Conservation (phyloP, 2,113 vertebrate species). For the Oncorhynchus masou region DNA sequence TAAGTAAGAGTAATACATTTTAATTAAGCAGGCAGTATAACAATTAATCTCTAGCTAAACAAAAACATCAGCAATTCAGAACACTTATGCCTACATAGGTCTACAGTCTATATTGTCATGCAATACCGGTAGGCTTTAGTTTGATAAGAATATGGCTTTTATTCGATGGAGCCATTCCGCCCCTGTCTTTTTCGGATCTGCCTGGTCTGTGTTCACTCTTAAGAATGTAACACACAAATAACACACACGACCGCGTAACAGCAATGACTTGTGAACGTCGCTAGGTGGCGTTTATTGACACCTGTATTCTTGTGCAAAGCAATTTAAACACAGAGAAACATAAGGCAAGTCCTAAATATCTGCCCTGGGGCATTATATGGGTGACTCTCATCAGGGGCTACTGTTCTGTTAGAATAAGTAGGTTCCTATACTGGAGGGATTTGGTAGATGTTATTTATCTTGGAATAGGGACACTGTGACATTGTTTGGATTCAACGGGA, state of each 20-base stretch:
- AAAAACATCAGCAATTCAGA: neutral
- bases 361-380: neutral
- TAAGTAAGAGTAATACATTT: neutral
- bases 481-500: constrained; percentile 39
- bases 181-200: neutral
- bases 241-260: neutral
- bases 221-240: neutral
- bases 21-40: neutral
- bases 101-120: neutral
- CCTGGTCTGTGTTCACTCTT: neutral
- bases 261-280: constrained; percentile 14
- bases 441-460: constrained; percentile 33
- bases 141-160: neutral
- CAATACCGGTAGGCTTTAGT: neutral
- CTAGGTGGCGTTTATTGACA: constrained; percentile 64
- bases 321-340: constrained; percentile 14
- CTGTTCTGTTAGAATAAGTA: neutral
- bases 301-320: constrained; percentile 9
- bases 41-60: neutral
- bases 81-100: neutral
- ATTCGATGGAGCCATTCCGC: neutral
- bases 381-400: neutral
- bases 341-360: neutral
- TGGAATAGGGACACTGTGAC: constrained; percentile 40
- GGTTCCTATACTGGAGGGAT: neutral